Evolutionary conservation across 2,113 vertebrate genomes (phyloP).

Genomic region (Gavia stellata): DNA sequence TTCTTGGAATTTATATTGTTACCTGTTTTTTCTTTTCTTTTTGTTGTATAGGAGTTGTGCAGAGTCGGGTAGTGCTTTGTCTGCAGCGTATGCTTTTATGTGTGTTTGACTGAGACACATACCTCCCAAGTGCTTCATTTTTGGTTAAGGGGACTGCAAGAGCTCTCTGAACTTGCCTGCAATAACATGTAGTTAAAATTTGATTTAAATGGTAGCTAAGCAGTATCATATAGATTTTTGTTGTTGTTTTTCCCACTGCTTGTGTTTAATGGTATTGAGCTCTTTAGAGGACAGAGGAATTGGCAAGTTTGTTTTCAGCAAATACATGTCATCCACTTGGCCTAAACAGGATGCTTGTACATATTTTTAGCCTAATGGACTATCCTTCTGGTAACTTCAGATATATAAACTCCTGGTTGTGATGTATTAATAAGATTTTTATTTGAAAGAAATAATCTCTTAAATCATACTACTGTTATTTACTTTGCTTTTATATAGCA

Average conservation of each 20-base stretch:
- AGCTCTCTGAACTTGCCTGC: not conserved
- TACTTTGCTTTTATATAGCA: not conserved
- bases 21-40: not conserved
- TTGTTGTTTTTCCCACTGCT: not conserved
- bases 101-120: not conserved
- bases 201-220: not conserved
- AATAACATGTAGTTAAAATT: not conserved
- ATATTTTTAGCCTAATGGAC: not conserved
- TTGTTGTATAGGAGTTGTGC: not conserved
- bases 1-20: not conserved
- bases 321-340: not conserved
- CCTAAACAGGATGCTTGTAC: not conserved
- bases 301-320: not conserved
- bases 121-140: not conserved
- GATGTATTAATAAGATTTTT: not conserved
- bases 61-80: not conserved
- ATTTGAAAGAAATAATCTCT: not conserved
- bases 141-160: not conserved
- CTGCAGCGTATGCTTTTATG: rapidly evolving
- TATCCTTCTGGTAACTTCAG: not conserved
- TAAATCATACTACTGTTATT: not conserved
- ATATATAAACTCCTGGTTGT: not conserved
- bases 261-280: not conserved
- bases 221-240: not conserved
- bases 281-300: not conserved